These are phyloP conservation scores for Bolinopsis microptera DNA, from an alignment of 37 sponge, comb jelly and placozoan genomes.

Conservation along the genomic window DNA sequence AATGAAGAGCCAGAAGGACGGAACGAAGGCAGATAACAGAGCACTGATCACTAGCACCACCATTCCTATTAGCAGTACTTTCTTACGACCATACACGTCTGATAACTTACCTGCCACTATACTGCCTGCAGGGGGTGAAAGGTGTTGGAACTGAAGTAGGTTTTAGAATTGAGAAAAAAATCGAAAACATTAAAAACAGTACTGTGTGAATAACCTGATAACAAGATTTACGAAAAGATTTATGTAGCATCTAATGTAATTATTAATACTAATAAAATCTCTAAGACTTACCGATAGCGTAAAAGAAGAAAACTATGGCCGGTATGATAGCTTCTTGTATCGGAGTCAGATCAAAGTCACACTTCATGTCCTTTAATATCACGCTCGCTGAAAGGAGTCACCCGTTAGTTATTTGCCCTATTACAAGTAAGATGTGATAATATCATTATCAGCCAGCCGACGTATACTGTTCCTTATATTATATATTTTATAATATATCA, in stretches of 20 bases:
- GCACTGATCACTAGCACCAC: neutral
- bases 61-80: neutral
- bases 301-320: neutral
- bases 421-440: no score
- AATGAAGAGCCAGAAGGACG: constrained; percentile 5
- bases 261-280: no score
- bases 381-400: constrained; percentile 10
- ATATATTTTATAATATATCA: no score
- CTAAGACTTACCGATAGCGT: neutral
- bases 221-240: no score
- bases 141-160: no score
- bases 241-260: no score
- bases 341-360: constrained; percentile 4
- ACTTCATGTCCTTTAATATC: constrained; percentile 20
- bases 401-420: no score
- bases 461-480: no score
- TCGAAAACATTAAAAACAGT: no score
- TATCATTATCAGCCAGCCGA: no score
- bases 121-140: neutral
- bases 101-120: constrained; percentile 3
- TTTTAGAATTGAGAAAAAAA: no score
- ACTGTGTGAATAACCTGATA: no score
- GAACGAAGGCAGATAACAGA: neutral
- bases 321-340: constrained; percentile 13
- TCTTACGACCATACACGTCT: neutral